These are phyloP conservation scores for Mesochorus sp. DNA, from an alignment of 2,888 invertebrate genomes.

Conservation along the genomic window DNA sequence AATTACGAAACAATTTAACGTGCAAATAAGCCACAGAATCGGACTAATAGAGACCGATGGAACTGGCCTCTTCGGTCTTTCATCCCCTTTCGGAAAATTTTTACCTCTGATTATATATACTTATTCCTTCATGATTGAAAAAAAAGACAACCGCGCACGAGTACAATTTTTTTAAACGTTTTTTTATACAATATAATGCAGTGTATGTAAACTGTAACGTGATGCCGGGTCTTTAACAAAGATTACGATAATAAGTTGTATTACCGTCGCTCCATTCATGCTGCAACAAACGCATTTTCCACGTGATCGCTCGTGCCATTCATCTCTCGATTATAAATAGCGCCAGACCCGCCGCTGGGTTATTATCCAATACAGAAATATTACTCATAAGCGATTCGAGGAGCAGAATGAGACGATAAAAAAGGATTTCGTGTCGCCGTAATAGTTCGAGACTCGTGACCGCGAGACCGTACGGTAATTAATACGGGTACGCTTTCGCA, in stretches of 20 bases:
- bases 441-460: slow-evolving; percentile 19
- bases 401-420: not conserved
- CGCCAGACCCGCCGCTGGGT: not conserved
- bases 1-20: slow-evolving; percentile 77
- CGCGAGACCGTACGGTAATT: slow-evolving; percentile 40
- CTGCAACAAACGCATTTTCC: not conserved
- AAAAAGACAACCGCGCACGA: no score
- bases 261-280: no score
- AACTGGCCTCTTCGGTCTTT: slow-evolving; percentile 26
- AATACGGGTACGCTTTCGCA: slow-evolving; percentile 46
- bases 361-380: not conserved
- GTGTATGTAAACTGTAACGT: no score
- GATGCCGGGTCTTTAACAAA: not conserved
- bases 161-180: no score
- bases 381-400: slow-evolving; percentile 18
- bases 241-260: not conserved
- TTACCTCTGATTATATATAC: not conserved
- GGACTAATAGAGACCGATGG: slow-evolving; percentile 70
- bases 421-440: not conserved
- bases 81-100: not conserved
- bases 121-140: not conserved
- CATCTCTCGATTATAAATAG: slow-evolving; percentile 21
- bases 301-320: slow-evolving; percentile 7
- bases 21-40: slow-evolving; percentile 68
- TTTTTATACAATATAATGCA: no score